These are phyloP conservation scores for Beris morrisii DNA, from an alignment of 2,888 invertebrate genomes.

Conservation along the genomic window DNA sequence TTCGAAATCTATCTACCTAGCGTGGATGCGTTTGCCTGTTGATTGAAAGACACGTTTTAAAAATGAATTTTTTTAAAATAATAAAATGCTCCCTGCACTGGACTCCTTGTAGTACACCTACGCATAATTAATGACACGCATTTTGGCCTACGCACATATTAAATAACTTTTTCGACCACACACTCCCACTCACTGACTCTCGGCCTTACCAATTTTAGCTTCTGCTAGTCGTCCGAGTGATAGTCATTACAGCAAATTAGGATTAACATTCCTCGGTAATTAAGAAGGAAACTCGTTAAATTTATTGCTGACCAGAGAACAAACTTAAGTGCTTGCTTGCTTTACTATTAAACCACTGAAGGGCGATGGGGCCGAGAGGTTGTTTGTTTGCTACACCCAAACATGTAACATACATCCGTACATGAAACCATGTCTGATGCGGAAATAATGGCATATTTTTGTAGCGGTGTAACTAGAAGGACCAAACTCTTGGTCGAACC, in stretches of 20 bases:
- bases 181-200: neutral
- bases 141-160: neutral
- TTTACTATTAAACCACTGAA: constrained; percentile 20
- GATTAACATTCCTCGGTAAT: constrained; percentile 39
- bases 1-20: too few species aligned
- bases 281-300: constrained; percentile 39
- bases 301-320: constrained; percentile 40
- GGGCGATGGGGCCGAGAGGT: neutral
- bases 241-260: constrained; percentile 39
- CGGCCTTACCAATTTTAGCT: constrained; percentile 3
- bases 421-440: neutral
- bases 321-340: constrained; percentile 37
- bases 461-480: neutral
- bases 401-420: constrained; percentile 21
- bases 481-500: neutral
- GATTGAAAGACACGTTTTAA: too few species aligned
- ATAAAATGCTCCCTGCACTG: too few species aligned
- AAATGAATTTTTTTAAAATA: too few species aligned
- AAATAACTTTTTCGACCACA: constrained; percentile 18
- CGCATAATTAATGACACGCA: constrained; percentile 21
- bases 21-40: too few species aligned
- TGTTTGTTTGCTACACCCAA: constrained; percentile 5
- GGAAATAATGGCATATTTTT: constrained; percentile 3
- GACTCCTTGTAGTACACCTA: too few species aligned
- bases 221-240: constrained; percentile 25